phyloP scores from a whole-genome alignment of 2,888 invertebrate genomes.

The Therioaphis trifolii region DNA sequence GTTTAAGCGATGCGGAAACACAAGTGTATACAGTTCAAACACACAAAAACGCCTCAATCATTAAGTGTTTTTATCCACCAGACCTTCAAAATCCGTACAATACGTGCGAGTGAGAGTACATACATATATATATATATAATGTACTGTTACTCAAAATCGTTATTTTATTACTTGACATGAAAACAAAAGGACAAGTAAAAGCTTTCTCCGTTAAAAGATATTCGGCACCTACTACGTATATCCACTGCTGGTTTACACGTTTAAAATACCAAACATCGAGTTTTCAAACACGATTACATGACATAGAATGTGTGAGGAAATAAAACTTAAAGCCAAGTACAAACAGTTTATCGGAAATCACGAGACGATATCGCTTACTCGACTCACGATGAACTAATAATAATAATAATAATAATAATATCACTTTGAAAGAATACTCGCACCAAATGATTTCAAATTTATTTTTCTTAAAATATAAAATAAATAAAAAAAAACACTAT shows the following conservation, averaged over 20 bases:
- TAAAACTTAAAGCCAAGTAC: neutral
- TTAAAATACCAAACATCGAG: conserved; percentile 1
- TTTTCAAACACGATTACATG: conserved; percentile 6
- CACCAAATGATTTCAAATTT: neutral
- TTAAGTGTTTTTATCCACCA: conserved; percentile 22
- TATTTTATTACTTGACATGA: conserved; percentile 36
- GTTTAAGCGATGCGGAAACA: conserved; percentile 21
- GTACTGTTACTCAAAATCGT: conserved; percentile 13
- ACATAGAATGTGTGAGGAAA: neutral
- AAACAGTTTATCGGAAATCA: neutral
- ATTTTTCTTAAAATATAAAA: neutral
- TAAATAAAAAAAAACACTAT: neutral
- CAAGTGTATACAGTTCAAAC: conserved; percentile 2
- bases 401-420: neutral
- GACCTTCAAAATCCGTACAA: conserved; percentile 30
- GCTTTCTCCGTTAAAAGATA: conserved; percentile 29
- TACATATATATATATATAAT: neutral
- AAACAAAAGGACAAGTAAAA: conserved; percentile 45
- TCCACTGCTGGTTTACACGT: neutral
- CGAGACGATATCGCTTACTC: neutral
- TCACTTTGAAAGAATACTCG: neutral
- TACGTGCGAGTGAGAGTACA: neutral
- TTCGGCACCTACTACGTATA: neutral
- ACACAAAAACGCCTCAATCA: conserved; percentile 31
- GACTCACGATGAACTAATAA: neutral